Conservation (phyloP, 2,888 invertebrate genomes). For the Alloscopus bannaensis region DNA sequence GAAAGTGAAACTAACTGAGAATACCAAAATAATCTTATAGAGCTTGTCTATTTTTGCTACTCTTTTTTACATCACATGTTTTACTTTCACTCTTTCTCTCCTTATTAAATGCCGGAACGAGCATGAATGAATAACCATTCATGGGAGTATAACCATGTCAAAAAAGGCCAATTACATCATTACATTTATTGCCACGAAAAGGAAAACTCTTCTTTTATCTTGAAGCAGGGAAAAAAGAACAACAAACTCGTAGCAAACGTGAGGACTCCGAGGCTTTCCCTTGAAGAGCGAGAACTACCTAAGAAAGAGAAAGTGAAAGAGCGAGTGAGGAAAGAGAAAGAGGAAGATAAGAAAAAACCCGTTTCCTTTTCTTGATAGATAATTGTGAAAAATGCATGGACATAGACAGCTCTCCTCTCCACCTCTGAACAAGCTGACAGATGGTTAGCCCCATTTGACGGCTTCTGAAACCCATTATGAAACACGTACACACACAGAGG, state of each 20-base stretch:
- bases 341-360: background rate
- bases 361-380: slow-evolving; percentile 24
- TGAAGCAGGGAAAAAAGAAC: slow-evolving; percentile 5
- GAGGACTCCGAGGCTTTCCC: too few species aligned
- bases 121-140: too few species aligned
- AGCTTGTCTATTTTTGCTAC: too few species aligned
- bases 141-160: slow-evolving; percentile 10
- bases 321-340: background rate
- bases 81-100: slow-evolving; percentile 7
- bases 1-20: slow-evolving; percentile 1
- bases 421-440: slow-evolving; percentile 20
- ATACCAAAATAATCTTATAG: slow-evolving; percentile 25
- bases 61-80: background rate
- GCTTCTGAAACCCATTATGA: slow-evolving; percentile 20
- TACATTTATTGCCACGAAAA: slow-evolving; percentile 10
- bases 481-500: background rate
- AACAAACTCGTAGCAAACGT: too few species aligned
- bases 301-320: too few species aligned
- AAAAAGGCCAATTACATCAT: slow-evolving; percentile 27
- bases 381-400: slow-evolving; percentile 20
- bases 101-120: slow-evolving; percentile 12
- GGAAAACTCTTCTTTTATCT: background rate
- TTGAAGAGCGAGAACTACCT: too few species aligned
- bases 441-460: slow-evolving; percentile 28
- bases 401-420: slow-evolving; percentile 26